A percentile compares a stretch with the other conserved stretches of the same genome.
These are phyloP conservation scores for Okapia johnstoni DNA, from an alignment of 2,113 vertebrate species.

Conservation along the genomic window DNA sequence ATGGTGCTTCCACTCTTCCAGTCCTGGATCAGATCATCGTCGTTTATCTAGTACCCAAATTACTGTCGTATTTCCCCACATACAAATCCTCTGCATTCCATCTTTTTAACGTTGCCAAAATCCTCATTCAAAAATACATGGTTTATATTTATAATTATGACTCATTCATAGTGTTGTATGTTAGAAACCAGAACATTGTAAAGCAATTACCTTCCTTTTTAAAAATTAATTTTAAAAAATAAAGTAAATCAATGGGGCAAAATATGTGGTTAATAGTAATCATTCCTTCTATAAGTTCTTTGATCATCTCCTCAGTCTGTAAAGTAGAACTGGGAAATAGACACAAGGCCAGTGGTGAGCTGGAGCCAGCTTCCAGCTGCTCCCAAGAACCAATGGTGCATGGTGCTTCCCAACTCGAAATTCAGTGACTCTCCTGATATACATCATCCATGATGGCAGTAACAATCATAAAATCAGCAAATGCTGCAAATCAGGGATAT, in stretches of 20 bases:
- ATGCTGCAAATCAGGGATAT: background rate
- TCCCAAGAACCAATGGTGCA: background rate
- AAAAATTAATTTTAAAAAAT: background rate
- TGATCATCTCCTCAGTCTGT: background rate
- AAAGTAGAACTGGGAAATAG: background rate
- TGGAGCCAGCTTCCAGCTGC: background rate
- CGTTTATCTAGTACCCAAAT: background rate
- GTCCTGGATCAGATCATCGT: background rate
- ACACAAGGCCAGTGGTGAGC: background rate
- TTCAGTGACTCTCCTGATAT: background rate
- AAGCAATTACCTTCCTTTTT: background rate
- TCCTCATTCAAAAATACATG: background rate
- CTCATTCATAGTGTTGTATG: background rate
- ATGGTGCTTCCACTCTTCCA: background rate
- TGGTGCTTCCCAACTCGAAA: background rate
- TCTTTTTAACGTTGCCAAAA: background rate
- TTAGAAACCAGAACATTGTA: background rate
- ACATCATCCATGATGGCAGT: background rate
- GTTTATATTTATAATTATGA: background rate
- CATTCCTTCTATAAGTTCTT: background rate
- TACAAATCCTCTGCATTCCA: background rate
- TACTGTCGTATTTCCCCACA: background rate
- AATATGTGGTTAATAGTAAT: background rate
- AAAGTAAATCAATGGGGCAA: background rate
- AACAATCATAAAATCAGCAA: background rate